Evolutionary conservation across 2,888 invertebrate species (phyloP).

Genomic region (Platynereis dumerilii): DNA sequence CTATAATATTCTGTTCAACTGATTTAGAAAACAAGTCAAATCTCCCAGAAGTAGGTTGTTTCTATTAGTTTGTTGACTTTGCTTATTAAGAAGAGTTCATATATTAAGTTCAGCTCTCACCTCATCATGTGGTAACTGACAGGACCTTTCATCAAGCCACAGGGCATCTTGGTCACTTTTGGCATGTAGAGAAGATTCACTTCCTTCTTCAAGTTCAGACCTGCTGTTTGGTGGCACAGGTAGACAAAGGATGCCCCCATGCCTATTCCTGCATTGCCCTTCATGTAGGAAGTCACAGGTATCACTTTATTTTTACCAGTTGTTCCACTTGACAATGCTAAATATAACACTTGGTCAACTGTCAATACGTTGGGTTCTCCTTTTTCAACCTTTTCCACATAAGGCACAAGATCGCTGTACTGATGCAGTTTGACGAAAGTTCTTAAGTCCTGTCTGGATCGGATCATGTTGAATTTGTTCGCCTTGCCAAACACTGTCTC

Average conservation of each 20-base stretch:
- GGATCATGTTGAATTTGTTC: constrained; percentile 27
- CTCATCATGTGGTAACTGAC: constrained; percentile 13
- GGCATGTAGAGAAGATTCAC: constrained; percentile 3
- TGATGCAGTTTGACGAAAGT: constrained; percentile 28
- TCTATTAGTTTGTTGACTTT: too few species aligned
- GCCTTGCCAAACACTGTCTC: constrained; percentile 30
- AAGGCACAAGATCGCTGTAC: constrained; percentile 31
- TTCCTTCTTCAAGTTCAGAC: background rate
- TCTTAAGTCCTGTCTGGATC: constrained; percentile 28
- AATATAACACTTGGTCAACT: constrained; percentile 31
- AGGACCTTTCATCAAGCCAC: constrained; percentile 5
- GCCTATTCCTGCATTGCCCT: constrained; percentile 2
- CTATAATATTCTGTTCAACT: too few species aligned
- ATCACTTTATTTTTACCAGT: constrained; percentile 39
- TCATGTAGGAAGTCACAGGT: constrained; percentile 30
- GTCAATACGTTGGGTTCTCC: constrained; percentile 31
- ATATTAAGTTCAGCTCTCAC: too few species aligned
- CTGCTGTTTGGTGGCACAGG: constrained; percentile 20
- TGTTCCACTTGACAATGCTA: constrained; percentile 40
- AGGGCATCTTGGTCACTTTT: background rate
- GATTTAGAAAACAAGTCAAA: too few species aligned
- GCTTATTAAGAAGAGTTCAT: too few species aligned
- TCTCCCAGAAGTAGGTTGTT: too few species aligned
- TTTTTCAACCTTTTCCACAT: constrained; percentile 22
- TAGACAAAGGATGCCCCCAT: constrained; percentile 30